Conservation (phyloP, 2,113 vertebrate genomes). For the Trochalopteron elliotii region DNA sequence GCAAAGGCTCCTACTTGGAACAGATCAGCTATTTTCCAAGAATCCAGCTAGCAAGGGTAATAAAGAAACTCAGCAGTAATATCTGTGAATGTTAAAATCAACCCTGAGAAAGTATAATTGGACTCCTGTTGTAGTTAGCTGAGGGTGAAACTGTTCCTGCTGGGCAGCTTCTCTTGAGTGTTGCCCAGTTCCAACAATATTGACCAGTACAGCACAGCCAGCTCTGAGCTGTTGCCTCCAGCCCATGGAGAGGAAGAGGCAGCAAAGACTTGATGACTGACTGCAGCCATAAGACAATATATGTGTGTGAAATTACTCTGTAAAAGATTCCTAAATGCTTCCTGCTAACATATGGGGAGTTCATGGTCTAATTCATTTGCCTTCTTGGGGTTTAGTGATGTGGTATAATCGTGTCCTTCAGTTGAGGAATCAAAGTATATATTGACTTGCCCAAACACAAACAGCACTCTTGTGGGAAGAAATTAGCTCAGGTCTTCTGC, state of each 20-base stretch:
- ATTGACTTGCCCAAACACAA: neutral
- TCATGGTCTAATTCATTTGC: fast-evolving
- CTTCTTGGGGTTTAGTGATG: neutral
- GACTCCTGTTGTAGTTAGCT: neutral
- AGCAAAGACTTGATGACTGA: neutral
- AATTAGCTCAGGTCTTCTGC: neutral
- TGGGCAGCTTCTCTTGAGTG: no score
- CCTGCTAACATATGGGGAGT: neutral
- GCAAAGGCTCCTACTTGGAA: neutral
- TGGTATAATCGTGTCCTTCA: neutral
- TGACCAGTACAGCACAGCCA: neutral
- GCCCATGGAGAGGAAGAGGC: neutral
- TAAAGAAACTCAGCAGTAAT: neutral
- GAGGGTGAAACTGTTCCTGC: neutral
- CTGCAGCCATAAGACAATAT: neutral
- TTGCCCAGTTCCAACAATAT: neutral
- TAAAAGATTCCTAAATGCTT: neutral
- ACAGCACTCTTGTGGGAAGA: neutral
- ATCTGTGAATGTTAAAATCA: neutral
- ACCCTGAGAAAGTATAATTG: neutral
- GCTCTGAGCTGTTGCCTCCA: neutral
- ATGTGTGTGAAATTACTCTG: neutral
- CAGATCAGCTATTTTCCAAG: neutral
- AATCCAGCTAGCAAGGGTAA: neutral
- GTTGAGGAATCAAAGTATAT: neutral